phyloP scores from a whole-genome alignment of 1,140 invertebrate genomes.

The Conus betulinus region DNA sequence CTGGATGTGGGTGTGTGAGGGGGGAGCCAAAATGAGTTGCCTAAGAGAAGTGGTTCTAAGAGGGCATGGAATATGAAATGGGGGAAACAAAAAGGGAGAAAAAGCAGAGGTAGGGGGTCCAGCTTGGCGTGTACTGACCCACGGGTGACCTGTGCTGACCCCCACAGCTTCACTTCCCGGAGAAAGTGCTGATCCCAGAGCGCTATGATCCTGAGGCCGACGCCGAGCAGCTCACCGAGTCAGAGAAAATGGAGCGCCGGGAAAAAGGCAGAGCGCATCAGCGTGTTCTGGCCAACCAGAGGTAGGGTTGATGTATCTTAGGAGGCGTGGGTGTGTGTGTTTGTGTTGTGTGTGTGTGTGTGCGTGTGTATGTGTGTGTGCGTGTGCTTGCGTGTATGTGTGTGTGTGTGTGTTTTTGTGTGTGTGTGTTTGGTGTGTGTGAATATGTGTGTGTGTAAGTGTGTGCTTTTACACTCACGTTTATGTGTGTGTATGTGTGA shows the following conservation, averaged over 20 bases:
- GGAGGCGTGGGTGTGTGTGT: slow-evolving; percentile 59
- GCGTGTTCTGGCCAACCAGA: slow-evolving; percentile 86
- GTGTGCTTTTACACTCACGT: not conserved
- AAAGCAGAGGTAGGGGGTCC: too few relatives aligned
- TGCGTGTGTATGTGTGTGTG: too few relatives aligned
- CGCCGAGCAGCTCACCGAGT: slow-evolving; percentile 83
- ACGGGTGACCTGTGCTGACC: not conserved
- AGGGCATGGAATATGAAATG: not conserved
- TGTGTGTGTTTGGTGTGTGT: not conserved
- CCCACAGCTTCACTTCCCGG: slow-evolving; percentile 86
- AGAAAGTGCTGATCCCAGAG: slow-evolving; percentile 93
- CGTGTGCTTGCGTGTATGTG: not conserved
- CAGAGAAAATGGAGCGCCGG: slow-evolving; percentile 87
- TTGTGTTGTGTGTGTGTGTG: too few relatives aligned
- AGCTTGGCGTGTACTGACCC: not conserved
- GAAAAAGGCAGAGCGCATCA: slow-evolving; percentile 92
- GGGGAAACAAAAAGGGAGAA: slow-evolving; percentile 7
- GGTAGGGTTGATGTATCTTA: slow-evolving; percentile 43
- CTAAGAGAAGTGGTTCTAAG: not conserved
- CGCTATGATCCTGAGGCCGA: slow-evolving; percentile 85
- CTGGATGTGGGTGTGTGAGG: too few relatives aligned
- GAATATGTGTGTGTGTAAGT: not conserved
- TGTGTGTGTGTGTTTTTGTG: not conserved
- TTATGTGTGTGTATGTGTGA: too few relatives aligned
- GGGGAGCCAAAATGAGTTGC: too few relatives aligned